Conservation (phyloP, 35 echinoderm and acorn worm genomes). For the Heliocidaris tuberculata region DNA sequence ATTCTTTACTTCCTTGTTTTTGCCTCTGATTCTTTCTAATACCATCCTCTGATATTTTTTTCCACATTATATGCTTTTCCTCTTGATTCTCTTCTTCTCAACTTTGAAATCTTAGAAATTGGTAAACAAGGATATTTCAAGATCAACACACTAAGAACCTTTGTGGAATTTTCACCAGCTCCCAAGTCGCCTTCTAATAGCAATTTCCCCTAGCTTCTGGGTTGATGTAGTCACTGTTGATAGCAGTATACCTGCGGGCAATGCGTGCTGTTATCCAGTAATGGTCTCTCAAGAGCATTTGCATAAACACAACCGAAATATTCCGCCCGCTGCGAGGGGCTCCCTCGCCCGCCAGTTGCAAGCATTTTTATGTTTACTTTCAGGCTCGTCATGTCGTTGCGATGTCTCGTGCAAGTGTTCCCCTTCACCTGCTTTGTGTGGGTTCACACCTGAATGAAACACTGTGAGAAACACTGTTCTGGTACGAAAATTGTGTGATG, state of each 20-base stretch:
- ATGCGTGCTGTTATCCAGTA: slow-evolving; percentile 8
- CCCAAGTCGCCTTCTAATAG: background rate
- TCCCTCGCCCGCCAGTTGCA: background rate
- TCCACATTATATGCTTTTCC: background rate
- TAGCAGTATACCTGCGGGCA: background rate
- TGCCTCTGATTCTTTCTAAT: background rate
- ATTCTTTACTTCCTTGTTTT: background rate
- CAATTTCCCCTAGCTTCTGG: background rate
- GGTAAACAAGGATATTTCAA: background rate
- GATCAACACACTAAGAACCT: background rate
- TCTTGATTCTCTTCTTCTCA: background rate
- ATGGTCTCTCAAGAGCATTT: background rate
- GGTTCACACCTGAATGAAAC: background rate
- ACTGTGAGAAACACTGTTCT: background rate
- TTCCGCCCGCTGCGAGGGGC: background rate
- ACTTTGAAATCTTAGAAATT: background rate
- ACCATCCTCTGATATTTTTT: background rate
- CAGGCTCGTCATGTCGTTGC: background rate
- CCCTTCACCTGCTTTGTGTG: background rate
- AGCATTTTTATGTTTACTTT: background rate
- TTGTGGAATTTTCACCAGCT: background rate
- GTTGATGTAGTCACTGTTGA: background rate
- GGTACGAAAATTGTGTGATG: background rate
- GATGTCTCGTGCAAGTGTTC: background rate
- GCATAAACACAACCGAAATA: background rate